A percentile compares a stretch with the other conserved stretches of the same genome.
Conservation (phyloP, 2,113 vertebrate species). For the Nesospiza acunhae region DNA sequence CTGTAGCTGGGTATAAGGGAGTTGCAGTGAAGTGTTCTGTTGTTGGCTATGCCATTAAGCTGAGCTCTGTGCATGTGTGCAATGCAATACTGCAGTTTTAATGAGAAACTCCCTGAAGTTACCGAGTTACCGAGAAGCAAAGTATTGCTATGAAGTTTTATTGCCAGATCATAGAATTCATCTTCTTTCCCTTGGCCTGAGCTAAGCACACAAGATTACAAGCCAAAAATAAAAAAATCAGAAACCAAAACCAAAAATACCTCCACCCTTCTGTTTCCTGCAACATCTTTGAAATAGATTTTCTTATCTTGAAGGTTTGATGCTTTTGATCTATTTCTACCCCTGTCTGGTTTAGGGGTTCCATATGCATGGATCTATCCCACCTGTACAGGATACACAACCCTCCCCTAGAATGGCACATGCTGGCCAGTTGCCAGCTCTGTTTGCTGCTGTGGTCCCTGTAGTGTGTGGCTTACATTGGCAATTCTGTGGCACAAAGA, state of each 20-base stretch:
- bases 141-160: conserved; percentile 31
- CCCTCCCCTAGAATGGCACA: too few species aligned
- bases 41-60: background rate
- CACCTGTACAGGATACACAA: background rate
- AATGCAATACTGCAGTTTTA: conserved; percentile 35
- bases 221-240: background rate
- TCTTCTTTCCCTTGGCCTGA: conserved; percentile 11
- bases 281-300: background rate
- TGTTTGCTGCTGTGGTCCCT: too few species aligned
- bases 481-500: too few species aligned
- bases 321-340: background rate
- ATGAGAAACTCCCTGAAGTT: conserved; percentile 45
- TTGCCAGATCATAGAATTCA: conserved; percentile 38
- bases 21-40: background rate
- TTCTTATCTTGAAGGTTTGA: conserved; percentile 6
- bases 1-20: background rate
- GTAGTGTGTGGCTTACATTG: too few species aligned
- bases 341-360: background rate
- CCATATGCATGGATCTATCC: background rate
- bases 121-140: background rate
- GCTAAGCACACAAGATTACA: background rate
- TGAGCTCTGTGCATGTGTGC: background rate
- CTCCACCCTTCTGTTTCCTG: background rate
- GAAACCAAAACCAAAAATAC: background rate
- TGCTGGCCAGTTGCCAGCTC: too few species aligned